A percentile compares a stretch with the other conserved stretches of the same genome.
Evolutionary conservation across 2,113 vertebrate genomes (phyloP).

Genomic region (Amblyornis subalaris): DNA sequence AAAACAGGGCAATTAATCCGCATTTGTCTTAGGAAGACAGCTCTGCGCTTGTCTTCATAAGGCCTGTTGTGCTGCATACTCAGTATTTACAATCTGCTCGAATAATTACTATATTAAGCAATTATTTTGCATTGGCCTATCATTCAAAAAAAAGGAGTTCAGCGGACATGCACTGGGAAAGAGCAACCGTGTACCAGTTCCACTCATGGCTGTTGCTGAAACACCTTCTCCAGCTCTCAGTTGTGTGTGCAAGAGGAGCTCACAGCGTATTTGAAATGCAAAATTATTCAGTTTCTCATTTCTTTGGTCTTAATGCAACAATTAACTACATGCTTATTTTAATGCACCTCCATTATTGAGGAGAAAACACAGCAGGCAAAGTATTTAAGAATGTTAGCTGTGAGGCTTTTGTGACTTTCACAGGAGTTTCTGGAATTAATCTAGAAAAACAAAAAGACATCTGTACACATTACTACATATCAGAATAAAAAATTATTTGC

Average conservation of each 20-base stretch:
- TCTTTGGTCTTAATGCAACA: not conserved
- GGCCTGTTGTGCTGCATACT: not conserved
- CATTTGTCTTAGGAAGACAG: not conserved
- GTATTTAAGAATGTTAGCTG: not conserved
- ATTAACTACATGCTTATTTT: not conserved
- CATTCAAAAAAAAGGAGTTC: not conserved
- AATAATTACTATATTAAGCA: not conserved
- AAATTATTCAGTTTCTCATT: not conserved
- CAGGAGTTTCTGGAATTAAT: not conserved
- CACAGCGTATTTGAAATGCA: not conserved
- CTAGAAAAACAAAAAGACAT: constrained; percentile 22
- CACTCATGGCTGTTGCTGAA: accelerated
- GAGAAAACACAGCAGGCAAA: not conserved
- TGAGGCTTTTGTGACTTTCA: not conserved
- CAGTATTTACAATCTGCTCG: not conserved
- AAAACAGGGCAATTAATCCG: not conserved
- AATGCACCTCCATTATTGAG: not conserved
- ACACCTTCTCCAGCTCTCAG: not conserved
- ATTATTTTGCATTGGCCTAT: not conserved
- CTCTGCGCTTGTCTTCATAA: not conserved
- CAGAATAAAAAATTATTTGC: constrained; percentile 9
- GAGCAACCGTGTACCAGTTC: accelerated
- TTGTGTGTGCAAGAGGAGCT: accelerated
- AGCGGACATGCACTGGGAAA: not conserved
- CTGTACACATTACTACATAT: not conserved